Evolutionary conservation across 2,797 vertebrate genomes (phyloP), one percentile per base, ranked within the genome.

Genomic region (Schizothorax lantsangensis): DNA sequence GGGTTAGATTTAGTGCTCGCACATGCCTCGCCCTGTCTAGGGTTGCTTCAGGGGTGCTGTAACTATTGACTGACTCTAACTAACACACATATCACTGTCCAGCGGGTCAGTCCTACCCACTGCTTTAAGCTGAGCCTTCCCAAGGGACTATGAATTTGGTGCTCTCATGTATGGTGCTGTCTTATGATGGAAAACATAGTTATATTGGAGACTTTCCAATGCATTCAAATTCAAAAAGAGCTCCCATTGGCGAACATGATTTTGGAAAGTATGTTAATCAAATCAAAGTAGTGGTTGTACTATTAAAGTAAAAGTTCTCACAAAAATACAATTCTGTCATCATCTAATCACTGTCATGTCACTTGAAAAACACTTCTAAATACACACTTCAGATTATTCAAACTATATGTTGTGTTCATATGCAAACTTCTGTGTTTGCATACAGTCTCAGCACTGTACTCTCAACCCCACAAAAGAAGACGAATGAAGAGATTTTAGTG

Each of bases 61-160:
- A 95, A 95, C 93, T 94, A 95, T 95, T 92, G 94, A 94, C 93
- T 93, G 93, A 91, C 91, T 88, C 88, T 93, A 92, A 89, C 89
- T 90, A 89, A 91, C 93, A 91, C 92, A 92, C 92, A 95, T 92
- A 93, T 93, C 93, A 93, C 91, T 91, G 91, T 89, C 85, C 86
- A 80, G 85, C 83, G 90, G 90, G 90, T 91, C 79, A 83, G 54
- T 74, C 43, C 79, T 80, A 69, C 43, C 47, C 57, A 85, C 71
- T 88, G 84, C 86, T 89, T 89, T 80, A 88, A 77, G 59, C 75
- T 57, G 38, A 49, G 36, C 43, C 21, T n/a, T 84, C 88, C 83
- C 84, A 36, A 81, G 85, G 75, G 84, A 81, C 75, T 82, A 19
- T 38, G 49, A 84, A 62, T 88, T 78, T 83, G 15, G 21, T 77